These are phyloP conservation scores for Agrenia bidenticulata DNA, from an alignment of 2,888 invertebrate species.

Conservation along the genomic window DNA sequence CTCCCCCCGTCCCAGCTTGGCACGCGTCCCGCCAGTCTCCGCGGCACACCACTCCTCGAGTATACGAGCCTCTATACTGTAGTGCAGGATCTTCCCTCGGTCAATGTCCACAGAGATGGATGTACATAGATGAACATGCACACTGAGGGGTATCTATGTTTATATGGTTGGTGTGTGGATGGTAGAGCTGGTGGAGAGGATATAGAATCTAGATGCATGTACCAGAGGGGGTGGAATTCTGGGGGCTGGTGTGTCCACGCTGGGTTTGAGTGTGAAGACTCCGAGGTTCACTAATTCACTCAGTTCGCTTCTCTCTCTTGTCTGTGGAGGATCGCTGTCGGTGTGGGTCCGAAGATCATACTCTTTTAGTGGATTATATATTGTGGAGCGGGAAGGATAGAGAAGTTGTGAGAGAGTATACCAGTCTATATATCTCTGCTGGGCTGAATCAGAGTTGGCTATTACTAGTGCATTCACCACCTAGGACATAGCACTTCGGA, in stretches of 20 bases:
- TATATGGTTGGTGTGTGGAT: neutral
- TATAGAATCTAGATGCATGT: no score
- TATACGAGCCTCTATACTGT: no score
- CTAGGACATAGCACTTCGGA: no score
- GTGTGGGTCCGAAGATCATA: no score
- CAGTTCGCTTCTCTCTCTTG: conserved; percentile 31
- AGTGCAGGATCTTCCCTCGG: conserved; percentile 2
- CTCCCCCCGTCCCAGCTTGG: neutral
- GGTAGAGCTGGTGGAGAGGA: neutral
- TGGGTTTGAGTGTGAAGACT: conserved; percentile 19
- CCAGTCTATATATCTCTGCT: no score
- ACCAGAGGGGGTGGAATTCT: neutral
- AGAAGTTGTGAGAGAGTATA: no score
- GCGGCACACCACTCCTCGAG: conserved; percentile 21
- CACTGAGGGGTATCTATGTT: neutral
- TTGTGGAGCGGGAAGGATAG: no score
- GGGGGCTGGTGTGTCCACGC: conserved; percentile 7
- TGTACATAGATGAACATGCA: no score
- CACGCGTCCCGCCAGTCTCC: conserved; percentile 45
- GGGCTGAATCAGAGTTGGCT: no score
- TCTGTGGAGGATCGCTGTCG: conserved; percentile 35
- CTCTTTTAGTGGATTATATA: no score
- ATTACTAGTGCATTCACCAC: no score
- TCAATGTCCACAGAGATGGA: conserved; percentile 28
- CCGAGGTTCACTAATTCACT: conserved; percentile 21